Conservation (phyloP, 2,888 invertebrate genomes). For the Mythimna vitellina region DNA sequence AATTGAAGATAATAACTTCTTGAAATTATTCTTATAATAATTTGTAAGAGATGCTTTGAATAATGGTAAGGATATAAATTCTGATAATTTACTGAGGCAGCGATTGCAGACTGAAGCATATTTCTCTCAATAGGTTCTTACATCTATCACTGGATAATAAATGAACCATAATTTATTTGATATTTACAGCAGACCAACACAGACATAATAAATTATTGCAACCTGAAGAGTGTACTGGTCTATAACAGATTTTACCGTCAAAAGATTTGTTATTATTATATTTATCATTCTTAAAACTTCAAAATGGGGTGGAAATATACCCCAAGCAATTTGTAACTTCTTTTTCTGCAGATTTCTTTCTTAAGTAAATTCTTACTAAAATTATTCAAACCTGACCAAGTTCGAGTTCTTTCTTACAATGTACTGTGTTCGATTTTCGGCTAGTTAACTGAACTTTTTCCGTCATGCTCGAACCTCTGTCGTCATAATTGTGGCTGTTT, state of each 20-base stretch:
- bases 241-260: neutral
- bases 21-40: constrained; percentile 7
- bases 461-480: constrained; percentile 67
- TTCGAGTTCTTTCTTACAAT: constrained; percentile 23
- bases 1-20: constrained; percentile 33
- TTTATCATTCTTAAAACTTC: neutral
- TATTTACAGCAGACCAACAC: constrained; percentile 2
- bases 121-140: constrained; percentile 1
- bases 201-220: constrained; percentile 14
- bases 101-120: neutral
- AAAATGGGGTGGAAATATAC: neutral
- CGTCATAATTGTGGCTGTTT: constrained; percentile 78
- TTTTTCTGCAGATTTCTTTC: neutral
- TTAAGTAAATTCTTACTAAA: neutral
- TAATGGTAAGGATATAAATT: constrained; percentile 11
- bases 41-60: constrained; percentile 13
- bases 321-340: neutral
- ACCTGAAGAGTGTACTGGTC: neutral
- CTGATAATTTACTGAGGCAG: neutral
- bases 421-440: constrained; percentile 51
- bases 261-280: neutral
- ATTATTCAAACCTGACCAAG: constrained; percentile 14
- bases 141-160: constrained; percentile 25
- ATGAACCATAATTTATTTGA: neutral
- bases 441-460: constrained; percentile 65